Conservation (phyloP, 2,888 invertebrate species). For the Stegana nigrithorax region DNA sequence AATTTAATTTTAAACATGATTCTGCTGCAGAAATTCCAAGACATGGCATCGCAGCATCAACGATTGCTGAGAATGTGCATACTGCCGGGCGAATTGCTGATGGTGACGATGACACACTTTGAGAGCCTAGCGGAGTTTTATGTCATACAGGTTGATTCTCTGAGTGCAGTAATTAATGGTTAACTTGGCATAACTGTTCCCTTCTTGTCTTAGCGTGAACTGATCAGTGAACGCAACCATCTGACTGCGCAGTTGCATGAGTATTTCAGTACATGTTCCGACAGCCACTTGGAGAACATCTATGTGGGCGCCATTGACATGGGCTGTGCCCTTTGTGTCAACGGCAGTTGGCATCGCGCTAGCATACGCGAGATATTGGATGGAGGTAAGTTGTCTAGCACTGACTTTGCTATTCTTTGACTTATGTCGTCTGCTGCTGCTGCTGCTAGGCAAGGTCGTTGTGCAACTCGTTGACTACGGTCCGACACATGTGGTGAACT, state of each 20-base stretch:
- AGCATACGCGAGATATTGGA: slow-evolving; percentile 50
- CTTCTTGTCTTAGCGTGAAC: no score
- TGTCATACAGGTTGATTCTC: slow-evolving; percentile 72
- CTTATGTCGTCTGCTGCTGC: background rate
- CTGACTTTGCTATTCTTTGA: background rate
- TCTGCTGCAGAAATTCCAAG: slow-evolving; percentile 32
- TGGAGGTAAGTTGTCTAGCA: slow-evolving; percentile 42
- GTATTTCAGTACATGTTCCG: slow-evolving; percentile 27
- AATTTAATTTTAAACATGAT: background rate
- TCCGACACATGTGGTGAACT: slow-evolving; percentile 70
- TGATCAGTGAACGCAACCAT: background rate
- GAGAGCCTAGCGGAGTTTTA: slow-evolving; percentile 77
- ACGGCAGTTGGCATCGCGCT: slow-evolving; percentile 59
- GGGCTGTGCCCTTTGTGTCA: slow-evolving; percentile 51
- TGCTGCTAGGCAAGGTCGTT: no score
- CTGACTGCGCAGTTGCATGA: slow-evolving; percentile 41
- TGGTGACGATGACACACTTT: slow-evolving; percentile 73
- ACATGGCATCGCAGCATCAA: slow-evolving; percentile 39
- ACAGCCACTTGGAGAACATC: slow-evolving; percentile 49
- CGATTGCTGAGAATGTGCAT: slow-evolving; percentile 41
- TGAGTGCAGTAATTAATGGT: background rate
- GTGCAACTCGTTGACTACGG: slow-evolving; percentile 73
- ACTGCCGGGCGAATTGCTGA: slow-evolving; percentile 46
- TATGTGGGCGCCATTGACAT: slow-evolving; percentile 52
- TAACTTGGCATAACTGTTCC: no score